Percentiles rank a stretch among this genome's conserved stretches.
phyloP scores from a whole-genome alignment of 2,888 invertebrate species.

The Halocaridina rubra region DNA sequence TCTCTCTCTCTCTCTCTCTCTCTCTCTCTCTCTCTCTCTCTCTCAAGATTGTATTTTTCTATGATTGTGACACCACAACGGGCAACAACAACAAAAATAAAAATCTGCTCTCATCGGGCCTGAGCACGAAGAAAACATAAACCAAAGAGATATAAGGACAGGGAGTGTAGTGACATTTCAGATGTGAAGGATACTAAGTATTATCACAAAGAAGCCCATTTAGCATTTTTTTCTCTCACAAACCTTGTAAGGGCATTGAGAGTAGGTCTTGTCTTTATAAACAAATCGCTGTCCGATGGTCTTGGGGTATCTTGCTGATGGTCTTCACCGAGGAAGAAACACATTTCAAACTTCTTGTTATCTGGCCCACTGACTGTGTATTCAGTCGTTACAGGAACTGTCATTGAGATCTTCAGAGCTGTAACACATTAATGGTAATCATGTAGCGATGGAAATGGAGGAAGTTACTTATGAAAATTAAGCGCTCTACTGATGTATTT shows the following conservation, averaged over 20 bases:
- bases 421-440: background rate
- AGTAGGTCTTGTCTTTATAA: constrained; percentile 2
- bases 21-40: background rate
- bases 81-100: too few species aligned
- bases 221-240: background rate
- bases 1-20: background rate
- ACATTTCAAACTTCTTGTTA: constrained; percentile 28
- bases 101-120: too few species aligned
- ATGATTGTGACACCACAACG: too few species aligned
- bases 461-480: too few species aligned
- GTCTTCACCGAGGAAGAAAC: constrained; percentile 20
- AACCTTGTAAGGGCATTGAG: constrained; percentile 28
- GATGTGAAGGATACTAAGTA: background rate
- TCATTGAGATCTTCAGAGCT: constrained; percentile 26
- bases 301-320: constrained; percentile 15
- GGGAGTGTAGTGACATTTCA: too few species aligned
- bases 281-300: background rate
- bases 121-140: too few species aligned
- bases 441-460: background rate
- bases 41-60: too few species aligned
- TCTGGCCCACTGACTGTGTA: background rate
- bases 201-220: background rate
- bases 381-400: constrained; percentile 24
- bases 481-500: too few species aligned
- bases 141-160: too few species aligned